A percentile compares a stretch with the other conserved stretches of the same genome.
Conservation (phyloP, 1,140 invertebrate genomes). For the Monomorium pharaonis region DNA sequence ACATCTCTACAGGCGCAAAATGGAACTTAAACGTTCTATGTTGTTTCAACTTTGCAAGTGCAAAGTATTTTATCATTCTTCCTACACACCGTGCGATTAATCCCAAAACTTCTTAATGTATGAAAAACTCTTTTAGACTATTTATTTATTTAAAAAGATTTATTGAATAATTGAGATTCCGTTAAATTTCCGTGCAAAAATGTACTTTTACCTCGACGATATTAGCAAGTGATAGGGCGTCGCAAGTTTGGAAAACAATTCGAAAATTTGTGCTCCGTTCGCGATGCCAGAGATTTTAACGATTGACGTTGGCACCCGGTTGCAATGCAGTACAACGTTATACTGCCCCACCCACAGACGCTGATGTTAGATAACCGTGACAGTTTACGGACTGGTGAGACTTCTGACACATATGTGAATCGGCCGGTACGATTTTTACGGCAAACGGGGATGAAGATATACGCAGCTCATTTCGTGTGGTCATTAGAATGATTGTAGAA, state of each 20-base stretch:
- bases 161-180: neutral
- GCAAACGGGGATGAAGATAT: neutral
- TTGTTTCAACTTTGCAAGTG: neutral
- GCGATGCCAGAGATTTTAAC: slow-evolving; percentile 27
- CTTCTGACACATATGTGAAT: slow-evolving; percentile 43
- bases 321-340: slow-evolving; percentile 8
- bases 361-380: slow-evolving; percentile 58
- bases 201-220: neutral
- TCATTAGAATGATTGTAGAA: neutral
- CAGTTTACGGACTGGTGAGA: slow-evolving; percentile 24
- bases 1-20: neutral
- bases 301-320: neutral
- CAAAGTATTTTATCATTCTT: neutral
- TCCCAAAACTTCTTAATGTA: neutral
- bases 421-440: neutral
- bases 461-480: neutral
- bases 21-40: neutral
- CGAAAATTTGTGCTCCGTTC: neutral
- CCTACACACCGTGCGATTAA: neutral
- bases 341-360: slow-evolving; percentile 28
- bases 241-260: neutral
- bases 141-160: neutral
- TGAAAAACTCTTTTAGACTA: neutral
- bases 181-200: neutral
- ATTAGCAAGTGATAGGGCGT: neutral